Base-by-base conservation (phyloP, 2,888 invertebrate genomes). In the Embidobia sp. region DNA sequence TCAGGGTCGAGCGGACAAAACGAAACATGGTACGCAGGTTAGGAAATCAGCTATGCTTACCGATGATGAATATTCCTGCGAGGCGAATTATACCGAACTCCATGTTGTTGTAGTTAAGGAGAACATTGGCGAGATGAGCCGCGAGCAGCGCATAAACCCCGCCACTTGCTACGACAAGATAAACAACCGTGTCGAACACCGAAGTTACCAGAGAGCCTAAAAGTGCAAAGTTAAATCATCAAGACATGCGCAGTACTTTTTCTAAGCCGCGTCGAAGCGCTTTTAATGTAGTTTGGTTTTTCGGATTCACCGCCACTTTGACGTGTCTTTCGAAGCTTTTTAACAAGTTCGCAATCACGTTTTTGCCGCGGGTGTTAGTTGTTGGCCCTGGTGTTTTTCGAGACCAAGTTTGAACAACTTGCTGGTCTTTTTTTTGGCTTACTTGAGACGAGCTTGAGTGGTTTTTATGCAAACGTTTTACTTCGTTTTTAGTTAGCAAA, bases 121-220 rank as follows among this genome's bases (percentile, higher is more conserved):
- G 91, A 51, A 98, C 96, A 90, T 99, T 98, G 79, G 98, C 97
- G 81, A 99, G 91, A 90, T 99, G 98, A 37, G 98, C 98, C 2
- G 98, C 97, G 46, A 99, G 91, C 22, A 99, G 91, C 10, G 98
- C 98, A 90, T 99, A 99, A 44, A 98, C 98, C 0, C 99, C 99
- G 16, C 98, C 98, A 57, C 98, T 98, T 1, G 98, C 98, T 53
- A 99, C 99, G 59, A 98, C 98, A 79, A 99, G 93, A 90, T 96
- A 98, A 64, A 97, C 97, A 90, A 96, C 95, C 48, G 96, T 96
- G 91, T 98, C 98, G 87, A 98, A 95, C 63, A 98, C 96, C 72
- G 97, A 97, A 51, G 97, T 97, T 66, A 97, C 96, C 81, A 92
- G 87, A 46, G 92, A 92, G 81, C 93, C 93, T 92, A 84, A 15